Evolutionary conservation across 2,797 vertebrate genomes (phyloP).

Genomic region (Ispidina lecontei): DNA sequence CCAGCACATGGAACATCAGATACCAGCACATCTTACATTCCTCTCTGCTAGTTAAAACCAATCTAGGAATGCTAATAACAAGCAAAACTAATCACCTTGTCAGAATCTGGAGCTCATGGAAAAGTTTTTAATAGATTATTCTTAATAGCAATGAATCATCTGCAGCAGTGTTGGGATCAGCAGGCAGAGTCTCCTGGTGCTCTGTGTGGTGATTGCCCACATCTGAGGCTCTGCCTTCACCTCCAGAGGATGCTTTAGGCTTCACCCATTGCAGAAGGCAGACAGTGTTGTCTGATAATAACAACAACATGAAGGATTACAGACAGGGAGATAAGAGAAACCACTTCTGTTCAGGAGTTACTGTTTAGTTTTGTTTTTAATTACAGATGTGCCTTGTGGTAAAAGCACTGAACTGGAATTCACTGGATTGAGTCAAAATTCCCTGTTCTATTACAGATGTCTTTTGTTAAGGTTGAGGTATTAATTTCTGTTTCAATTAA

Average conservation of each 20-base stretch:
- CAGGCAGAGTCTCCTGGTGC: neutral
- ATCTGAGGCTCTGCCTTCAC: neutral
- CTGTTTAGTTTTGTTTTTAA: neutral
- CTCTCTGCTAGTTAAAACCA: neutral
- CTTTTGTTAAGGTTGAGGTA: neutral
- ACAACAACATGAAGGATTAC: neutral
- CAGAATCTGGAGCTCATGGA: neutral
- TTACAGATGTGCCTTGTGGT: neutral
- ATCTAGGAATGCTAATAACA: slow-evolving; percentile 14
- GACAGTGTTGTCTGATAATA: neutral
- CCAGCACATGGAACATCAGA: neutral
- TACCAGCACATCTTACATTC: neutral
- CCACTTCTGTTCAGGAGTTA: slow-evolving; percentile 17
- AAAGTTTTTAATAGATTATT: neutral
- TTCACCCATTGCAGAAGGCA: neutral
- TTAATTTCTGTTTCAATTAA: slow-evolving; percentile 1
- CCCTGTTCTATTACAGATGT: neutral
- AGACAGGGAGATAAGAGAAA: slow-evolving; percentile 22
- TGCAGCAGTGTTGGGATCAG: neutral
- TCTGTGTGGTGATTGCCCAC: neutral
- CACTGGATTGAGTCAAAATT: neutral
- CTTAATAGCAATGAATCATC: neutral
- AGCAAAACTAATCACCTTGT: slow-evolving; percentile 10
- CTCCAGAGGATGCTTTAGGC: neutral
- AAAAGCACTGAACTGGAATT: neutral